Percentiles rank a stretch among this genome's conserved stretches.
phyloP scores from a whole-genome alignment of 2,888 invertebrate species.

The Tillus elongatus region DNA sequence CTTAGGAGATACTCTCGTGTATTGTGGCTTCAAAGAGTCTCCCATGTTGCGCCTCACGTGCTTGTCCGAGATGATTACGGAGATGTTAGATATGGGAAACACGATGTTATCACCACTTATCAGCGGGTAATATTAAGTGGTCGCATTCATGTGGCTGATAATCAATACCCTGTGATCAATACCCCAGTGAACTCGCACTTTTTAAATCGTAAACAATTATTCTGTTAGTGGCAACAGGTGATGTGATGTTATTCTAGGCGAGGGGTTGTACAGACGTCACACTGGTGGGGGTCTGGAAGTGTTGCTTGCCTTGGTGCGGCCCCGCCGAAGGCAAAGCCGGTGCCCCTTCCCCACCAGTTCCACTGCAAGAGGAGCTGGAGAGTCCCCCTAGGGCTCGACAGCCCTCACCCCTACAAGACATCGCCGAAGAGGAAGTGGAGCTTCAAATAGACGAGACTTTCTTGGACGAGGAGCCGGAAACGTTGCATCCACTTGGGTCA shows the following conservation, averaged over 20 bases:
- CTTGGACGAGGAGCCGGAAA: constrained; percentile 46
- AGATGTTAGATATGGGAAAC: no score
- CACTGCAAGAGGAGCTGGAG: constrained; percentile 18
- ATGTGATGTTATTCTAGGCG: constrained; percentile 25
- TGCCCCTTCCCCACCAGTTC: constrained; percentile 31
- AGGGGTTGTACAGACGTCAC: constrained; percentile 41
- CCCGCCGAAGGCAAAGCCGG: constrained; percentile 48
- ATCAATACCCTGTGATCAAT: no score
- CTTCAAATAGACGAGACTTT: constrained; percentile 28
- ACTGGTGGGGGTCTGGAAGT: constrained; percentile 72
- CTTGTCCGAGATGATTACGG: no score
- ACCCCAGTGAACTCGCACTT: no score
- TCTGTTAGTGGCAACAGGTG: constrained; percentile 26
- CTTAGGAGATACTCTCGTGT: no score
- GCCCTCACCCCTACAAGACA: constrained; percentile 70
- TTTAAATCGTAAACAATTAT: no score
- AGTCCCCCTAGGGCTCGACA: constrained; percentile 50
- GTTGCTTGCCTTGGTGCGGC: constrained; percentile 77
- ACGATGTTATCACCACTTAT: no score
- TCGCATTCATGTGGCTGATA: no score
- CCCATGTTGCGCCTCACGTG: no score
- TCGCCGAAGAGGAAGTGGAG: constrained; percentile 73
- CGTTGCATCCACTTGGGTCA: constrained; percentile 42
- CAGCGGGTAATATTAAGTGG: no score
- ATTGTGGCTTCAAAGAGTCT: no score